phyloP scores from a whole-genome alignment of 1,140 invertebrate species.

The Gonioctena quinquepunctata region DNA sequence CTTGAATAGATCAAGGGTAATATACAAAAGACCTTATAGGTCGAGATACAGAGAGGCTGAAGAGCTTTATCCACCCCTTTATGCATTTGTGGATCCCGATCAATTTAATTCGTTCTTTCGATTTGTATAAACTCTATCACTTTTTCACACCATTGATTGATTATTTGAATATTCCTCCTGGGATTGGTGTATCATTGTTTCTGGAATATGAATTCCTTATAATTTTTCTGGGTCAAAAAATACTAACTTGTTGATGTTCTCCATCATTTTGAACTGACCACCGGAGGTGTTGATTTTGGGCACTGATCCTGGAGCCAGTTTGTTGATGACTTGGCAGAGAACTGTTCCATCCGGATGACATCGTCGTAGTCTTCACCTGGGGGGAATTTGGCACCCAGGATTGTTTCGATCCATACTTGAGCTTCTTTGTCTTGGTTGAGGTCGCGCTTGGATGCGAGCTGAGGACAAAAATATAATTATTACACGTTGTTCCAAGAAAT shows the following conservation, averaged over 20 bases:
- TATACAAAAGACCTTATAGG: too few species aligned
- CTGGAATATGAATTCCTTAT: too few species aligned
- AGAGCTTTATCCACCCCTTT: too few species aligned
- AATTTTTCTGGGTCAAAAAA: too few species aligned
- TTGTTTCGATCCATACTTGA: constrained; percentile 88
- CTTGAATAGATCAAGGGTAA: too few species aligned
- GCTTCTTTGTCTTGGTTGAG: constrained; percentile 85
- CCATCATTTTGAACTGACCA: constrained; percentile 94
- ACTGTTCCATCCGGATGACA: constrained; percentile 84
- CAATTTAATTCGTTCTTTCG: too few species aligned
- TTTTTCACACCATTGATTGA: too few species aligned
- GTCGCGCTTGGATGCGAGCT: constrained; percentile 90
- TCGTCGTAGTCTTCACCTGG: constrained; percentile 76
- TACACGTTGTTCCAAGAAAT: not conserved
- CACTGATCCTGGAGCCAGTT: constrained; percentile 78
- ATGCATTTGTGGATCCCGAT: too few species aligned
- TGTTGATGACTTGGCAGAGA: constrained; percentile 90
- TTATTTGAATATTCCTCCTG: too few species aligned
- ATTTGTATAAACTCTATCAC: too few species aligned
- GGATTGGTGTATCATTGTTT: too few species aligned
- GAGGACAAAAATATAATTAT: constrained; percentile 29
- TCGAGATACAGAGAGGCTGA: too few species aligned
- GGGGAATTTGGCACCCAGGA: constrained; percentile 85
- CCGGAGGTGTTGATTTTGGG: constrained; percentile 86
- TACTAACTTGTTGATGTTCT: constrained; percentile 86